Base-by-base conservation (phyloP, 2,797 vertebrate species). In the Enteromius unitaeniatus region DNA sequence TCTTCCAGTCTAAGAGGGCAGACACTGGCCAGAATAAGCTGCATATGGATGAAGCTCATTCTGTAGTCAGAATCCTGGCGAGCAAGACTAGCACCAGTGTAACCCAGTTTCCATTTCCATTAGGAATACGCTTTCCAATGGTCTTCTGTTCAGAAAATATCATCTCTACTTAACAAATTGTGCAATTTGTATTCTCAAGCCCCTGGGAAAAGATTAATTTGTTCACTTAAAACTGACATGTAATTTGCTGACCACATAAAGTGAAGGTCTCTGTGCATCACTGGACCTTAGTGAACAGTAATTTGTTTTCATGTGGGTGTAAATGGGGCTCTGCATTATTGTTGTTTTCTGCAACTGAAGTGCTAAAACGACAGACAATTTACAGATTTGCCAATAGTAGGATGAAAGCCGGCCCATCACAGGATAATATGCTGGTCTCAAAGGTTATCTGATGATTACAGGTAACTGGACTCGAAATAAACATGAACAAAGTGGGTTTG, bases 281-380 rank as follows among this genome's bases (percentile, higher is more conserved):
- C 23, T 47, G 47, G 53, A 68, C 40, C 72, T 28, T 9, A 28
- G 51, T 11, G 53, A 17, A 23, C 45, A 23, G 75, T 73, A 7
- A 67, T 85, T 82, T 84, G 72, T 80, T 80, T 86, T 69, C 60
- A 58, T 85, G 81, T 84, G 85, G 82, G 85, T 78, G 84, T 86
- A 86, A 87, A 88, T 81, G 47, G 74, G 78, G 72, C 73, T 77
- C 60, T 84, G 77, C 75, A 72, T 87, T 87, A 87, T 84, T 74
- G 83, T 84, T 84, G 82, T 88, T 88, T 83, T 82, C 84, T 75
- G 80, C 85, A 86, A 87, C 81, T 82, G 80, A 84, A 89, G 75
- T 77, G 79, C 28, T 23, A 45, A 49, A 26, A 79, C 81, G 87
- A 80, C 80, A 60, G 69, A 51, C 53, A 47, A 90, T 88, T 86